Percentiles rank a stretch among this genome's conserved stretches.
These are phyloP conservation scores for Amblyornis subalaris DNA, from an alignment of 2,113 vertebrate genomes.

Conservation along the genomic window DNA sequence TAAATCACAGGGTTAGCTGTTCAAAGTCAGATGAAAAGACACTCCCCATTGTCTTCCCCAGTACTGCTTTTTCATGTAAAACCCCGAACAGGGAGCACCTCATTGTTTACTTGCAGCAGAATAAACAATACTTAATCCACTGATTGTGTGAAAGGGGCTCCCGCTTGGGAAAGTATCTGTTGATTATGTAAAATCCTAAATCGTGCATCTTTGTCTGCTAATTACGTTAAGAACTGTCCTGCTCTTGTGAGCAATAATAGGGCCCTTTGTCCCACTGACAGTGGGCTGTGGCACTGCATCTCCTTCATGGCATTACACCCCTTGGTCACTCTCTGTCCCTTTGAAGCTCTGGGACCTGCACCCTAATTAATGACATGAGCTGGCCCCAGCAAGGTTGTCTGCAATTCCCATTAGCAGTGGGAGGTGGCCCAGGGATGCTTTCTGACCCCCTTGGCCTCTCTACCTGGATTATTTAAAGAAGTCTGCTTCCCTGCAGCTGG, in stretches of 20 bases:
- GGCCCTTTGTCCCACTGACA: conserved; percentile 18
- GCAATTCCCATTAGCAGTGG: neutral
- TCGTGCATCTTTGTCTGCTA: conserved; percentile 32
- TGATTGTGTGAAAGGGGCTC: conserved; percentile 40
- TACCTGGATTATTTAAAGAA: conserved; percentile 5
- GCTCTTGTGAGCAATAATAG: neutral
- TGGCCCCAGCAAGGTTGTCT: neutral
- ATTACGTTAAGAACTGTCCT: conserved; percentile 35
- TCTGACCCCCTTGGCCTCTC: neutral
- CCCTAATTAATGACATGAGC: neutral
- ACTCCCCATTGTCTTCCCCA: neutral
- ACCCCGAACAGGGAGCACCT: neutral
- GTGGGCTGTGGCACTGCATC: neutral
- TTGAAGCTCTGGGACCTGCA: conserved; percentile 11
- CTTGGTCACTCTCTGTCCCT: neutral
- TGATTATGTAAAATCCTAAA: conserved; percentile 44
- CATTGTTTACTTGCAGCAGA: conserved; percentile 51
- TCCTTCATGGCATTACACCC: neutral
- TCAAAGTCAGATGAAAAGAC: conserved; percentile 33
- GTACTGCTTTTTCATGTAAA: conserved; percentile 38
- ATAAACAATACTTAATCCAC: conserved; percentile 66
- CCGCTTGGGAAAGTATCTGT: conserved; percentile 15
- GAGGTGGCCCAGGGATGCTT: neutral
- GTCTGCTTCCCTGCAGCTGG: neutral
- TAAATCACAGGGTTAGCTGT: conserved; percentile 7